phyloP scores from a whole-genome alignment of 2,113 vertebrate genomes.

The Alethe diademata region DNA sequence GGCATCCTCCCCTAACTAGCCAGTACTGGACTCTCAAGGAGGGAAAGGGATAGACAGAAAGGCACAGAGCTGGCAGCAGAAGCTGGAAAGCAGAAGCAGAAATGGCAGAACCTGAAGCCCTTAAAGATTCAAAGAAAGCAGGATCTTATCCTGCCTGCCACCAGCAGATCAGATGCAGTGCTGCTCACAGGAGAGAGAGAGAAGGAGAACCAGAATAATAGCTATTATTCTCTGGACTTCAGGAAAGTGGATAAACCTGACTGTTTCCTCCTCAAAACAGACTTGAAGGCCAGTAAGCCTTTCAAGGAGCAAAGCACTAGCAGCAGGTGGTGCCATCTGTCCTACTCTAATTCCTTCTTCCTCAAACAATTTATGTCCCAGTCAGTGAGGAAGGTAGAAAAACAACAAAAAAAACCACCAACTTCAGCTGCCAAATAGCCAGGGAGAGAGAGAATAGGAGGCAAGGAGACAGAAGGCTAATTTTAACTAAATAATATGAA shows the following conservation, averaged over 20 bases:
- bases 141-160: not conserved
- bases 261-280: not conserved
- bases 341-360: not conserved
- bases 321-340: constrained; percentile 21
- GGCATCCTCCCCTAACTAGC: not conserved
- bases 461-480: not conserved
- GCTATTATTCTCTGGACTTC: not conserved
- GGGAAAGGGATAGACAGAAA: not conserved
- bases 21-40: not conserved
- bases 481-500: not conserved
- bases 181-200: not conserved
- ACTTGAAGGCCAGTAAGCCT: not conserved
- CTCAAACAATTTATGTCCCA: not conserved
- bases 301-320: not conserved
- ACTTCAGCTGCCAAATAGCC: not conserved
- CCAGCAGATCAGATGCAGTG: not conserved
- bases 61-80: not conserved
- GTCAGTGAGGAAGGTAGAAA: not conserved
- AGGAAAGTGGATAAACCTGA: not conserved
- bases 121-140: not conserved
- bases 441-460: not conserved
- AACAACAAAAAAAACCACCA: not conserved
- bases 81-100: not conserved
- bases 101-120: not conserved
- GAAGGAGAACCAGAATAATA: not conserved